A percentile compares a stretch with the other conserved stretches of the same genome.
Evolutionary conservation across 2,888 invertebrate species (phyloP).

Genomic region (Nesidiocoris tenuis): DNA sequence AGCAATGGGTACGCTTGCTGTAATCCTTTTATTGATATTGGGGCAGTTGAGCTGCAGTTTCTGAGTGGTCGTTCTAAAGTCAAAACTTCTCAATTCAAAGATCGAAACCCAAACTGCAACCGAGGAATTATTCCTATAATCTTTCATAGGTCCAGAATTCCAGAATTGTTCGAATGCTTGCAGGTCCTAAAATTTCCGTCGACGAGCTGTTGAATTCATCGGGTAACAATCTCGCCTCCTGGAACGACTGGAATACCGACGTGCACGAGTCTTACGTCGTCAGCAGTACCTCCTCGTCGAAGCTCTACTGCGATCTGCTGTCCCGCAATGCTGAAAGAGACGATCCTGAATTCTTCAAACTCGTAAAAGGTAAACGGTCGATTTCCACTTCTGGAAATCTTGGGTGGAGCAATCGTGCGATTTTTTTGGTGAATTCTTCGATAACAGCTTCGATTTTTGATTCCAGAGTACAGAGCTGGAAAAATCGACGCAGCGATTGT

Average conservation of each 20-base stretch:
- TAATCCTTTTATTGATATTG: too few species aligned
- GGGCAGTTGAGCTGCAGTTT: too few species aligned
- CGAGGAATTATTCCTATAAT: too few species aligned
- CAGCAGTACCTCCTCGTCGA: slow-evolving; percentile 58
- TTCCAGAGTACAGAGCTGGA: slow-evolving; percentile 10
- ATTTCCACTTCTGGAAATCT: too few species aligned
- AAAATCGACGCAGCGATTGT: neutral
- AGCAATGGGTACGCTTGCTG: neutral
- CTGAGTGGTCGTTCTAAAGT: too few species aligned
- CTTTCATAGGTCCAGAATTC: too few species aligned
- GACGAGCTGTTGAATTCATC: slow-evolving; percentile 45
- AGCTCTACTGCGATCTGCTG: slow-evolving; percentile 56
- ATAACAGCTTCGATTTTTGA: neutral
- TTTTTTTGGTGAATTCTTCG: slow-evolving; percentile 15
- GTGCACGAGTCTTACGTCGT: slow-evolving; percentile 57
- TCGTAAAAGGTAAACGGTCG: slow-evolving; percentile 4
- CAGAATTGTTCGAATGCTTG: too few species aligned
- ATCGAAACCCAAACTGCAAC: too few species aligned
- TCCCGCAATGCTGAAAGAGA: slow-evolving; percentile 50
- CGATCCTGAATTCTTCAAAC: slow-evolving; percentile 14
- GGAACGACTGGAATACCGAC: slow-evolving; percentile 52
- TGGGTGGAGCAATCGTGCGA: neutral
- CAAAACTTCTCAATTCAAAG: too few species aligned
- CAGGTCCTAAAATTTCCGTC: slow-evolving; percentile 34
- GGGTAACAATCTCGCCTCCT: slow-evolving; percentile 42